Percentiles rank a stretch among this genome's conserved stretches.
Conservation (phyloP, 2,113 vertebrate species). For the Andinoacara biseriatus region DNA sequence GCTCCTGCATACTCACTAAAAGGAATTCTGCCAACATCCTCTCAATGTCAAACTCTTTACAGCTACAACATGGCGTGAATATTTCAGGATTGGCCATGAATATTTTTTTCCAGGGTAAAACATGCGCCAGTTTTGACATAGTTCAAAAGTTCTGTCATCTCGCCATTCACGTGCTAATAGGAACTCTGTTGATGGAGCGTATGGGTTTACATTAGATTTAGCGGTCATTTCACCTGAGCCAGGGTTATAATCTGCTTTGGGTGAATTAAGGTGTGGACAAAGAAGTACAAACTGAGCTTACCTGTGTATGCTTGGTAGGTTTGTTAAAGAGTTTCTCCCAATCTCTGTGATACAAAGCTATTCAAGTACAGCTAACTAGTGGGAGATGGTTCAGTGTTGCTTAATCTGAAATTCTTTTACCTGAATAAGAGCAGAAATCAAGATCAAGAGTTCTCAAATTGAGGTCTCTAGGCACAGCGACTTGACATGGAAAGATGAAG, state of each 20-base stretch:
- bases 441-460: neutral
- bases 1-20: conserved; percentile 11
- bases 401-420: neutral
- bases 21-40: conserved; percentile 31
- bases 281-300: conserved; percentile 6
- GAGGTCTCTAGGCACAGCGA: neutral
- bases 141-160: neutral
- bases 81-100: conserved; percentile 21
- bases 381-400: conserved; percentile 21
- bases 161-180: neutral
- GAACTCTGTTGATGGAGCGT: neutral
- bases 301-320: neutral
- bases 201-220: conserved; percentile 11
- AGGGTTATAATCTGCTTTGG: conserved; percentile 37
- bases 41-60: conserved; percentile 43
- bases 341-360: conserved; percentile 18
- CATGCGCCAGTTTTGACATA: neutral
- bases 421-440: neutral
- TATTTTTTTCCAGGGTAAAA: conserved; percentile 14
- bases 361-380: conserved; percentile 4
- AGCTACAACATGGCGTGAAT: conserved; percentile 32
- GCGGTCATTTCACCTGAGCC: conserved; percentile 37
- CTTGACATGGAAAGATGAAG: neutral
- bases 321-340: conserved; percentile 15
- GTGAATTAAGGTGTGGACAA: conserved; percentile 33